Evolutionary conservation across 1,140 invertebrate species (phyloP).

Genomic region (Diabrotica undecimpunctata): DNA sequence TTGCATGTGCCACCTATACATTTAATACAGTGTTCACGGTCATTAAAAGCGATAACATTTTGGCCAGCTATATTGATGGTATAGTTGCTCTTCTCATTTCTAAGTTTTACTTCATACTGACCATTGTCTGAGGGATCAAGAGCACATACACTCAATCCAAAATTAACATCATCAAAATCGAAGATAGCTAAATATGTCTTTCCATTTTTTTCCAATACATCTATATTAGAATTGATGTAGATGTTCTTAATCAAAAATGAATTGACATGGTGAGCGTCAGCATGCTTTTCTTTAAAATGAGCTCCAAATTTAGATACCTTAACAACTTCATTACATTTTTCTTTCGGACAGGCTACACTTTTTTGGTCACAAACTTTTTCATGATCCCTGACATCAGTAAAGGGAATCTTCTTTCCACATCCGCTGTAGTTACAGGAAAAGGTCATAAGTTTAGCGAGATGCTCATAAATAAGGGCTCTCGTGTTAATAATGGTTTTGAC

Average conservation of each 20-base stretch:
- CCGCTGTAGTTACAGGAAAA: slow-evolving; percentile 13
- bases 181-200: slow-evolving; percentile 17
- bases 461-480: slow-evolving; percentile 10
- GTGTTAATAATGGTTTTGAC: slow-evolving; percentile 14
- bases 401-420: slow-evolving; percentile 10
- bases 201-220: slow-evolving; percentile 18
- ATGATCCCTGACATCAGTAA: slow-evolving; percentile 14
- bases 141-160: slow-evolving; percentile 11
- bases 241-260: slow-evolving; percentile 14
- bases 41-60: slow-evolving; percentile 14
- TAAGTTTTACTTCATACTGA: slow-evolving; percentile 16
- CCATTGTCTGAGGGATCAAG: background rate
- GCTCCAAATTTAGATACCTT: slow-evolving; percentile 7
- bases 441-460: slow-evolving; percentile 13
- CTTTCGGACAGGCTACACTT: slow-evolving; percentile 9
- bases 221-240: slow-evolving; percentile 8
- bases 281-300: slow-evolving; percentile 20
- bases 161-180: slow-evolving; percentile 16
- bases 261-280: slow-evolving; percentile 11
- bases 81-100: slow-evolving; percentile 12
- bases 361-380: slow-evolving; percentile 14
- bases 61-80: slow-evolving; percentile 8
- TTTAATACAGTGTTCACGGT: slow-evolving; percentile 13
- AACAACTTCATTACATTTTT: slow-evolving; percentile 9
- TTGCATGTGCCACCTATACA: slow-evolving; percentile 13